Conservation (phyloP, 2,797 vertebrate genomes). For the Carcharodon carcharias region DNA sequence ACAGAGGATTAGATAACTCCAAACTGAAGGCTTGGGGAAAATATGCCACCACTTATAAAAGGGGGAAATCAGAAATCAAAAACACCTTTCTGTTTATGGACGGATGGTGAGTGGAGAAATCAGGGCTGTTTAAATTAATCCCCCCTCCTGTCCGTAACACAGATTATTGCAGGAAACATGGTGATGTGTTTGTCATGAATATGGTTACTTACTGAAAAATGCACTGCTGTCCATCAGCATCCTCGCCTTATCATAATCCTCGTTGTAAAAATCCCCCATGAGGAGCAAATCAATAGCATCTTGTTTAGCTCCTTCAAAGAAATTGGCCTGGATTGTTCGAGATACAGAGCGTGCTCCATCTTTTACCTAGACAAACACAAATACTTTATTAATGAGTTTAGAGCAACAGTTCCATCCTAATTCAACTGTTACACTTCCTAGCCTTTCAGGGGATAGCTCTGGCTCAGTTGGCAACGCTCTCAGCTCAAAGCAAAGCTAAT, state of each 20-base stretch:
- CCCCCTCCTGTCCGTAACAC: too few species aligned
- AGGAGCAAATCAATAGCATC: slow-evolving; percentile 63
- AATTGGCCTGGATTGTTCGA: slow-evolving; percentile 64
- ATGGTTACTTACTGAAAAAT: slow-evolving; percentile 54
- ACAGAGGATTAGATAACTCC: too few species aligned
- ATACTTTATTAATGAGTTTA: neutral
- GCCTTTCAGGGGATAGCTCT: neutral
- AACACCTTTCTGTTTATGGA: too few species aligned
- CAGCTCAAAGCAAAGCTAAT: neutral
- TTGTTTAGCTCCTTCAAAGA: slow-evolving; percentile 63
- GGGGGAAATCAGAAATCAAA: too few species aligned
- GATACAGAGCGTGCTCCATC: slow-evolving; percentile 65
- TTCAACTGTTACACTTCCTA: neutral
- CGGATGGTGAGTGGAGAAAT: too few species aligned
- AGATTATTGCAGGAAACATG: neutral
- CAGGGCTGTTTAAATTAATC: too few species aligned
- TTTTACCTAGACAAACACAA: slow-evolving; percentile 56
- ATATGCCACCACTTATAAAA: too few species aligned
- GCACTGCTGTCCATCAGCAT: slow-evolving; percentile 60
- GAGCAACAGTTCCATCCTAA: neutral
- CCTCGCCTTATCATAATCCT: slow-evolving; percentile 58
- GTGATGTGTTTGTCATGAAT: neutral
- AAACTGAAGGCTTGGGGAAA: too few species aligned
- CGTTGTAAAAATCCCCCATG: slow-evolving; percentile 56
- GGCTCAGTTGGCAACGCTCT: neutral